Evolutionary conservation across 1,140 invertebrate genomes (phyloP), one percentile per base, ranked within the genome.

Genomic region (Drosophila elegans): DNA sequence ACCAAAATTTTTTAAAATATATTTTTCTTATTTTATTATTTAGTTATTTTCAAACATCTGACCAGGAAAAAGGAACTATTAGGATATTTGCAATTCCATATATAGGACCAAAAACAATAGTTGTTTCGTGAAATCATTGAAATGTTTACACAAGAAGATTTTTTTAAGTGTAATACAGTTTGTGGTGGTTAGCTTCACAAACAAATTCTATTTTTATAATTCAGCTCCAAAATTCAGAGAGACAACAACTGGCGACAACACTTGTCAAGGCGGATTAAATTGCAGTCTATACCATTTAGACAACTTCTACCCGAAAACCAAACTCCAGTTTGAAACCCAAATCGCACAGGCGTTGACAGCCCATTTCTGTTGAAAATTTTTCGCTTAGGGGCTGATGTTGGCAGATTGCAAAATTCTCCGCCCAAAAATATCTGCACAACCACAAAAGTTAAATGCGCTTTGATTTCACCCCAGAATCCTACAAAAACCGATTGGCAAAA

Each of bases 361-460:
- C 29, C 66, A 21, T 67, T 67, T 39, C 62, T 42, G 25, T 54
- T 12, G 32, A n/a, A 62, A 62, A 42, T 36, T 34, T 34, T 45
- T 32, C 49, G 64, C 62, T 74, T 57, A 63, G 69, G 82, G 64
- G 80, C 60, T 44, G 52, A 29, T 25, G 38, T 41, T 29, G 64
- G 56, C 64, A 61, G 56, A 57, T 57, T 38, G 27, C 46, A 61
- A 64, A 78, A 56, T 16, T 59, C 66, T 61, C 12, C 27, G n/a
- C 42, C 16, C 29, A 29, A 56, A 29, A 56, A 69, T 71, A 38
- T 56, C 42, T 71, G 64, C 67, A 69, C 49, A 69, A 80, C 80
- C 85, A 80, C 84, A 89, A 60, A 89, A 80, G 85, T 89, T 89
- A 89, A 89, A 89, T 80, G 80, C 84, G 80, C 52, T 88, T 84